phyloP scores from a whole-genome alignment of 2,888 invertebrate genomes.

The Andrena marginata region DNA sequence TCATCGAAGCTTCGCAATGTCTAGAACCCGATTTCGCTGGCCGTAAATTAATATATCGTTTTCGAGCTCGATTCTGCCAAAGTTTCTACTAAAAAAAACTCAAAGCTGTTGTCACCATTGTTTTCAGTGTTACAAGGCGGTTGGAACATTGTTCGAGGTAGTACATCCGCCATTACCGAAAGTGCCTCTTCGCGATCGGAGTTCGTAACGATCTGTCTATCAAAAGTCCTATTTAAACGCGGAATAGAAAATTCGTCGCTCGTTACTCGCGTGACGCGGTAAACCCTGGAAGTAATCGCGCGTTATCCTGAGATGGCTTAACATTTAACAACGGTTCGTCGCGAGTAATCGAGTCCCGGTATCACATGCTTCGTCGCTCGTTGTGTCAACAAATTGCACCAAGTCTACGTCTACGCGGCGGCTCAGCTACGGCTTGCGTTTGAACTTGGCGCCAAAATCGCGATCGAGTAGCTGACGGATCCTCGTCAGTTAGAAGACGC shows the following conservation, averaged over 20 bases:
- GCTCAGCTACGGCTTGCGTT: conserved; percentile 11
- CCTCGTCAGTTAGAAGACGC: not conserved
- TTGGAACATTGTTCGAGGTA: not conserved
- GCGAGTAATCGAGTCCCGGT: conserved; percentile 28
- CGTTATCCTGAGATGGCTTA: conserved; percentile 48
- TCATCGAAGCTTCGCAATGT: not conserved
- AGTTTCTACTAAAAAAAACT: not conserved
- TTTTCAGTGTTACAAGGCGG: not conserved
- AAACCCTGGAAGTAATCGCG: conserved; percentile 37
- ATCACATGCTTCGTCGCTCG: conserved; percentile 52
- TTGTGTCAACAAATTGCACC: conserved; percentile 32
- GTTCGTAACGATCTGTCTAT: not conserved
- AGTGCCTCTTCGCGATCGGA: conserved; percentile 34
- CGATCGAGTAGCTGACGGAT: not conserved
- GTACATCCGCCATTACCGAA: conserved; percentile 12
- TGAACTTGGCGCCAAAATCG: conserved; percentile 32
- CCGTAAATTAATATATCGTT: conserved; percentile 14
- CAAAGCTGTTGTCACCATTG: not conserved
- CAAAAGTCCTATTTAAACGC: conserved; percentile 26
- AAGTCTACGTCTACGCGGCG: conserved; percentile 23
- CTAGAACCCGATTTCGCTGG: not conserved
- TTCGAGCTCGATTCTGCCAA: not conserved
- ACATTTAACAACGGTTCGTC: conserved; percentile 31
- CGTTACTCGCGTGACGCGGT: conserved; percentile 17
- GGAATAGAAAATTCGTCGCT: conserved; percentile 35